Conservation (phyloP, 2,888 invertebrate genomes). For the Eurois occulta region DNA sequence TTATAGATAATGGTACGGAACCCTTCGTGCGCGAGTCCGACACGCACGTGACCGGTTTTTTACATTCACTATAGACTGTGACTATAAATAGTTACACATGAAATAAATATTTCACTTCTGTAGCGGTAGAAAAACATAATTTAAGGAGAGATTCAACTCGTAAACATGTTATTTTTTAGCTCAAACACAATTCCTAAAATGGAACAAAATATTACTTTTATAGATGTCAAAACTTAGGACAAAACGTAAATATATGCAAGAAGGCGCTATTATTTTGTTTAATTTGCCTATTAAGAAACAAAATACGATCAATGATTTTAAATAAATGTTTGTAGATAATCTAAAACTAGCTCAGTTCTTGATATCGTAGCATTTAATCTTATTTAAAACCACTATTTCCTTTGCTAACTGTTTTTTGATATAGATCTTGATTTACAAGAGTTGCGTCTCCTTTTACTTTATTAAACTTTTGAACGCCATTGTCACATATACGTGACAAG, state of each 20-base stretch:
- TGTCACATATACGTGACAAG: too few relatives aligned
- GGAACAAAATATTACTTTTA: conserved; percentile 16
- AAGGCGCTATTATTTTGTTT: conserved; percentile 8
- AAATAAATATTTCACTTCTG: not conserved
- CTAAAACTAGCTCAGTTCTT: conserved; percentile 15
- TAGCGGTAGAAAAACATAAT: not conserved
- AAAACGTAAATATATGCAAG: conserved; percentile 1
- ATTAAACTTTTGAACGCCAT: too few relatives aligned
- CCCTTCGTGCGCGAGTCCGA: too few relatives aligned
- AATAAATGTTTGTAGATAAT: conserved; percentile 36
- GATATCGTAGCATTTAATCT: conserved; percentile 30
- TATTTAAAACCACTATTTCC: conserved; percentile 24
- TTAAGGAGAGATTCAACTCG: not conserved
- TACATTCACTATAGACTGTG: too few relatives aligned
- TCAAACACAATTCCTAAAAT: not conserved
- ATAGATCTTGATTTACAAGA: conserved; percentile 5
- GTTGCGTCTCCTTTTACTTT: too few relatives aligned
- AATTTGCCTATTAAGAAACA: conserved; percentile 31
- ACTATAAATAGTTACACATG: not conserved
- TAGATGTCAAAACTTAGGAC: not conserved
- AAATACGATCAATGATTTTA: conserved; percentile 16
- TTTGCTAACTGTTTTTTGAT: conserved; percentile 14
- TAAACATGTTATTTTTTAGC: not conserved
- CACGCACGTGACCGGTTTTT: too few relatives aligned
- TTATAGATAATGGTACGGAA: too few relatives aligned